Conservation (phyloP, 2,797 vertebrate genomes). For the Hapalemur alaotrensis region DNA sequence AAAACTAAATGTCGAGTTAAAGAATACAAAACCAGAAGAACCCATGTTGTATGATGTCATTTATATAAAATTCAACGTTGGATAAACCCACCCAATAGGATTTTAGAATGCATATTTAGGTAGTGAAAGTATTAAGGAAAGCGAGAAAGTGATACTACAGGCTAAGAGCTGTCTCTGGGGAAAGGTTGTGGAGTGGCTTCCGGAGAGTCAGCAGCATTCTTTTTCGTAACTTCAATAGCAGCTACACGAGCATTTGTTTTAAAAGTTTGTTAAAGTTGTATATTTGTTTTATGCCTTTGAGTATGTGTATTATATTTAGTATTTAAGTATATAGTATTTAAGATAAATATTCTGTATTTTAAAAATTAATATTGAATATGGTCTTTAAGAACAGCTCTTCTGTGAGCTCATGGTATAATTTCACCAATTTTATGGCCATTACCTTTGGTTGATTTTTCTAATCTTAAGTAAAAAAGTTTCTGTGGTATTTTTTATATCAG, state of each 20-base stretch:
- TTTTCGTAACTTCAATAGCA: not conserved
- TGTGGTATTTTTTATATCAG: not conserved
- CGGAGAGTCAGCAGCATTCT: not conserved
- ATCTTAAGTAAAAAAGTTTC: not conserved
- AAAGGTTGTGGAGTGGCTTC: not conserved
- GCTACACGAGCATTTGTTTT: not conserved
- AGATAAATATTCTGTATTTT: not conserved
- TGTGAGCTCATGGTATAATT: not conserved
- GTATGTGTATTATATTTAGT: not conserved
- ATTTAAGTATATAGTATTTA: not conserved
- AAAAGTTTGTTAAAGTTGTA: not conserved
- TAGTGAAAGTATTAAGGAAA: not conserved
- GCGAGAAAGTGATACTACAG: not conserved
- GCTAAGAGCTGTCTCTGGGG: not conserved
- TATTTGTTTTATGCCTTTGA: not conserved
- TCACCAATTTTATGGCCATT: not conserved
- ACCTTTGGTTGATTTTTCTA: not conserved
- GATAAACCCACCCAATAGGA: not conserved
- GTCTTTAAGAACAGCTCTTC: not conserved
- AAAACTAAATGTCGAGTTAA: not conserved
- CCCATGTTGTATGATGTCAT: not conserved
- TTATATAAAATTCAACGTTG: not conserved
- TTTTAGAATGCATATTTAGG: not conserved
- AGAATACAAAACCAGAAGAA: not conserved
- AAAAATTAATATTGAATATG: conserved; percentile 16